Conservation (phyloP, 2,797 vertebrate genomes). For the Enteromius unitaeniatus region DNA sequence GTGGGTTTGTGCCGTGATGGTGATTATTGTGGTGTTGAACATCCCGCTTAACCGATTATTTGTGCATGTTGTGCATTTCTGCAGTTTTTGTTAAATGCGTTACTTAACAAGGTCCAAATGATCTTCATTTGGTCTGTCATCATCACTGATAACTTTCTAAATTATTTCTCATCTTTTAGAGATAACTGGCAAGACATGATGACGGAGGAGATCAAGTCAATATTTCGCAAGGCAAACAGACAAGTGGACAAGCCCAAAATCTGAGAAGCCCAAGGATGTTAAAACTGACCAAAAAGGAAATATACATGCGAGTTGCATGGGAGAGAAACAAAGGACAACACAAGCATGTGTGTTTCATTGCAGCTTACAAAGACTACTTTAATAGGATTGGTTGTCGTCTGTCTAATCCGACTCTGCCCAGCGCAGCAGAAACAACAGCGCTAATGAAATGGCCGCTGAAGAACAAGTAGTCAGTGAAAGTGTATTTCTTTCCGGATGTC, state of each 20-base stretch:
- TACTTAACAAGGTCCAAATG: neutral
- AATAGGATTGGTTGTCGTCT: slow-evolving; percentile 81
- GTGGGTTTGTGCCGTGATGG: slow-evolving; percentile 37
- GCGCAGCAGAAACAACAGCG: slow-evolving; percentile 77
- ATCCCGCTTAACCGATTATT: neutral
- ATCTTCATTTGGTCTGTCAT: neutral
- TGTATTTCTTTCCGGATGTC: slow-evolving; percentile 55
- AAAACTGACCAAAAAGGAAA: slow-evolving; percentile 48
- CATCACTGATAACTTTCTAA: slow-evolving; percentile 2
- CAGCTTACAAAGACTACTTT: slow-evolving; percentile 78
- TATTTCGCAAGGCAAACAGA: slow-evolving; percentile 81
- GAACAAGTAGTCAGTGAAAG: slow-evolving; percentile 57
- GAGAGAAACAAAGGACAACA: slow-evolving; percentile 58
- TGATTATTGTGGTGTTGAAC: neutral
- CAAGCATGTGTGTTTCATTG: slow-evolving; percentile 60
- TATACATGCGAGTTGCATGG: slow-evolving; percentile 21
- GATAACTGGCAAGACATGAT: slow-evolving; percentile 84
- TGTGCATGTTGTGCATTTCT: neutral
- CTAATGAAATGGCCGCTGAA: slow-evolving; percentile 79
- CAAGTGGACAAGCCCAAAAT: slow-evolving; percentile 75
- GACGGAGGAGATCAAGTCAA: slow-evolving; percentile 80
- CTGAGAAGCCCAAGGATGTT: slow-evolving; percentile 59
- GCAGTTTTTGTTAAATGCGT: neutral
- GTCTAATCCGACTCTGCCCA: slow-evolving; percentile 79
- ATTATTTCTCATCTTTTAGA: slow-evolving; percentile 61